phyloP scores from a whole-genome alignment of 2,797 vertebrate species.

The Rhabdomys pumilio region DNA sequence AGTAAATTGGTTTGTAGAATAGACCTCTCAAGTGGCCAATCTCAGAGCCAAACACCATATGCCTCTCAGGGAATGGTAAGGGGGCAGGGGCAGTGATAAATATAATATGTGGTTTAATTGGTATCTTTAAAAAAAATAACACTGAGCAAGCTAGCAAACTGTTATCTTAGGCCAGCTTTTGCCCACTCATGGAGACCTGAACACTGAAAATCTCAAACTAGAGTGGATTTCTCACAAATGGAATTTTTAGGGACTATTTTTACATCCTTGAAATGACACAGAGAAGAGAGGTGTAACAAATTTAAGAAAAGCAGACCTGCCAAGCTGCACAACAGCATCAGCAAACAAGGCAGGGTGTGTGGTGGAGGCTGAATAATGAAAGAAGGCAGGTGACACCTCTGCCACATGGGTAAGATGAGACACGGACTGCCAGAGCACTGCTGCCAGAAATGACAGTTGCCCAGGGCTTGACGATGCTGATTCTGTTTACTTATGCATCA shows the following conservation, averaged over 20 bases:
- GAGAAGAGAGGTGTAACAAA: constrained; percentile 16
- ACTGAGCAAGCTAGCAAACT: background rate
- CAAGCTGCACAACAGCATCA: background rate
- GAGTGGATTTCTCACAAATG: constrained; percentile 19
- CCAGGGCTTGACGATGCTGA: constrained; percentile 38
- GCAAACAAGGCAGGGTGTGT: constrained; percentile 11
- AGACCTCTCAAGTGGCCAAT: background rate
- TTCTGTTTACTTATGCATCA: constrained; percentile 30
- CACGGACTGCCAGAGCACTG: background rate
- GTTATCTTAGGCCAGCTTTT: background rate
- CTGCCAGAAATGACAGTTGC: constrained; percentile 70
- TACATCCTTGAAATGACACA: constrained; percentile 4
- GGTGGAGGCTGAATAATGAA: constrained; percentile 68
- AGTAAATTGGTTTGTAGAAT: constrained; percentile 84
- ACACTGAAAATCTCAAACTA: constrained; percentile 35
- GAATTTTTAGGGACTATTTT: constrained; percentile 40
- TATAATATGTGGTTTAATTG: background rate
- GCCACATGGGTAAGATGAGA: constrained; percentile 34
- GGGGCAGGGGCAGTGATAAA: background rate
- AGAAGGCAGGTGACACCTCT: constrained; percentile 66
- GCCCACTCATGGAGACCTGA: background rate
- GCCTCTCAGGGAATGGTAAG: background rate
- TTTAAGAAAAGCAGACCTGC: background rate
- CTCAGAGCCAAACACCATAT: background rate
- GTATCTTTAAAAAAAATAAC: background rate